These are phyloP conservation scores for Pao palembangensis DNA, from an alignment of 2,113 vertebrate species.

Conservation along the genomic window DNA sequence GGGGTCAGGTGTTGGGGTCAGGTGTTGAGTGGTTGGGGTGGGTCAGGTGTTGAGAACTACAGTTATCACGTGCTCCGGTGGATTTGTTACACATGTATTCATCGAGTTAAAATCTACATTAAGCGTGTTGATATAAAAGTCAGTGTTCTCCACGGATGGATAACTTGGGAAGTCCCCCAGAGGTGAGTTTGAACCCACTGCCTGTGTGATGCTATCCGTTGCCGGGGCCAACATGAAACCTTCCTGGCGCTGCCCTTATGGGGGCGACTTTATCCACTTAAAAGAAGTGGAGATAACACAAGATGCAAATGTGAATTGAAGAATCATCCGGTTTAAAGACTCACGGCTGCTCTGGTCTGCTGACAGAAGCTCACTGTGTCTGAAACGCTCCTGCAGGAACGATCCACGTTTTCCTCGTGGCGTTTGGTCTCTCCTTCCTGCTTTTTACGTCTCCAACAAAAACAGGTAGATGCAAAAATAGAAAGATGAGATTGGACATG, in stretches of 20 bases:
- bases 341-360: no score
- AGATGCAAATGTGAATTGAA: not conserved
- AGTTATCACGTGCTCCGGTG: no score
- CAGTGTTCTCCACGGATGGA: no score
- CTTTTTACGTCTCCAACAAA: constrained; percentile 12
- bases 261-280: not conserved
- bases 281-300: not conserved
- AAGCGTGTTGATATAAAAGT: no score
- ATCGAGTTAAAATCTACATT: no score
- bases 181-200: not conserved
- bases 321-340: no score
- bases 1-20: no score
- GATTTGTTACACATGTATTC: no score
- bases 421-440: not conserved
- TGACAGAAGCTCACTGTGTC: no score
- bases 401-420: not conserved
- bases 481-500: not conserved
- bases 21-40: no score
- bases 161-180: no score
- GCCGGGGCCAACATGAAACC: not conserved
- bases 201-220: constrained; percentile 37
- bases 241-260: constrained; percentile 13
- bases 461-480: not conserved
- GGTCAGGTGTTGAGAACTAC: no score
- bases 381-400: not conserved